Evolutionary conservation across 2,888 invertebrate genomes (phyloP), one percentile per base, ranked within the genome.

Genomic region (Drosophila koepferae): DNA sequence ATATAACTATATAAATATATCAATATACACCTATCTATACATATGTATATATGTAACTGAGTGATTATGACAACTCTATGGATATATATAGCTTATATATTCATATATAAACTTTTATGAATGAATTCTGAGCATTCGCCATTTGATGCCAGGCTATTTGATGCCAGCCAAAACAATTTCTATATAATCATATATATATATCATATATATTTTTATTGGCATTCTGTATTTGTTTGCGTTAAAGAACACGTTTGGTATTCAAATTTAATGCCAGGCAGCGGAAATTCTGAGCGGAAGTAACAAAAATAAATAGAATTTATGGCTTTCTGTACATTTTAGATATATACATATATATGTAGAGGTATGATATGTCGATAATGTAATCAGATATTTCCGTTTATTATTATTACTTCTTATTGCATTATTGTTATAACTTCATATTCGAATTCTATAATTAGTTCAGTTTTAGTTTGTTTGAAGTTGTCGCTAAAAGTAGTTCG

Each of bases 41-140:
- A 64, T 63, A 36, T 59, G 40, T 38, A 36, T 59, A 43, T 38
- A 56, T 77, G 38, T 77, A 83, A 63, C 83, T 82, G 72, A 82
- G 63, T 86, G 85, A 89, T 90, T 85, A 86, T 90, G 90, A 69
- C 74, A 82, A 86, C 83, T 90, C 81, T 61, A 85, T 90, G 86
- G 83, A 77, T 67, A 67, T 63, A 36, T 48, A 28, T 66, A 28
- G 48, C 31, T 28, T 16, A 43, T 40, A 46, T 36, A 46, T 44
- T 43, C 63, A 8, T 49, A 18, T 58, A 23, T 46, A 16, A n/a
- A 38, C 46, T 34, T 80, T 84, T 71, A 83, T 86, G 86, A 77
- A 81, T 83, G 87, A 82, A 86, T 73, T 71, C 48, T 53, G 34
- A 38, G 40, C 40, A 46, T 20, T 46, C 54, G 77, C 81, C 70